Evolutionary conservation across 2,888 invertebrate genomes (phyloP).

Genomic region (Geotrupes spiniger): DNA sequence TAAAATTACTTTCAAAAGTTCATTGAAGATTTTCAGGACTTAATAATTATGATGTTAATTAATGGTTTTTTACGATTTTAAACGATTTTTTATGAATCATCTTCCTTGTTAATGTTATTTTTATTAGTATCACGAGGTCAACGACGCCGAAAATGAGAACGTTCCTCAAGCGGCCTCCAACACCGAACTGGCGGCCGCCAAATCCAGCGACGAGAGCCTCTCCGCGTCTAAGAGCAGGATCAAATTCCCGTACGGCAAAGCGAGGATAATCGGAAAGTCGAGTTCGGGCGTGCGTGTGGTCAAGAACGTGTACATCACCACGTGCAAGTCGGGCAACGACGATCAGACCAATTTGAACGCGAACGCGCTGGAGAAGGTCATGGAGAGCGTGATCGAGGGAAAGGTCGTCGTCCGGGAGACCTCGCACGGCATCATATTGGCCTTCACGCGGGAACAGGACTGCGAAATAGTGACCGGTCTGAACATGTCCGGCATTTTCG

Average conservation of each 20-base stretch:
- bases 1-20: too few species aligned
- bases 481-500: conserved; percentile 47
- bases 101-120: too few species aligned
- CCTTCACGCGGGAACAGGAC: conserved; percentile 46
- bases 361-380: conserved; percentile 18
- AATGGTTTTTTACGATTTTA: too few species aligned
- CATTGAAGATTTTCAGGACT: too few species aligned
- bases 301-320: conserved; percentile 27
- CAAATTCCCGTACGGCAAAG: conserved; percentile 17
- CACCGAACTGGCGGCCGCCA: too few species aligned
- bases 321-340: conserved; percentile 15
- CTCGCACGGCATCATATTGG: conserved; percentile 47
- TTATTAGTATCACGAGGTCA: too few species aligned
- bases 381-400: conserved; percentile 22
- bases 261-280: conserved; percentile 12
- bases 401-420: conserved; percentile 30
- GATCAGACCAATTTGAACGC: conserved; percentile 12
- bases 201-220: too few species aligned
- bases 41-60: too few species aligned
- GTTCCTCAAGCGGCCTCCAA: too few species aligned
- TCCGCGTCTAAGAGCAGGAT: conserved; percentile 10
- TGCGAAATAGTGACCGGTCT: conserved; percentile 48
- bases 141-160: too few species aligned
- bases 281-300: conserved; percentile 6
- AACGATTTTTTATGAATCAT: too few species aligned